phyloP scores from a whole-genome alignment of 2,797 vertebrate species.

The Sorex maritimensis region DNA sequence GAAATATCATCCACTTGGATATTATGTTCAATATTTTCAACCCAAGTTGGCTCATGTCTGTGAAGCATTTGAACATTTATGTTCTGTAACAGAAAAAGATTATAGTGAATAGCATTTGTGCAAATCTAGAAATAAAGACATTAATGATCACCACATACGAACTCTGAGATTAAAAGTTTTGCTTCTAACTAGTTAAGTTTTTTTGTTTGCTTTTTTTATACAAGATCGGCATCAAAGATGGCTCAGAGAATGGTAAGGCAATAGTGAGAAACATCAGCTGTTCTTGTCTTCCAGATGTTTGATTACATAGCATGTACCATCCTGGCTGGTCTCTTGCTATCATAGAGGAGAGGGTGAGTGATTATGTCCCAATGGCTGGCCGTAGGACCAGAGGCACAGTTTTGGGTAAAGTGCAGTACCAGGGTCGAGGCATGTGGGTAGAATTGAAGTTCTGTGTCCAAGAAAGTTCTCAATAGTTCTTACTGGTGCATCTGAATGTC shows the following conservation, averaged over 20 bases:
- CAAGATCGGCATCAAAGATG: conserved; percentile 76
- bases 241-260: conserved; percentile 87
- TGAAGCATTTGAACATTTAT: conserved; percentile 56
- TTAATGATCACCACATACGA: conserved; percentile 59
- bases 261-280: conserved; percentile 80
- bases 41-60: conserved; percentile 28
- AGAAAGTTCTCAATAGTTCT: conserved; percentile 40
- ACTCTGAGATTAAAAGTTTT: conserved; percentile 76
- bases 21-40: conserved; percentile 51
- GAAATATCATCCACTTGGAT: conserved; percentile 59
- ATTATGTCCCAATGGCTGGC: conserved; percentile 65
- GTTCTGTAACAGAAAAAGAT: conserved; percentile 5
- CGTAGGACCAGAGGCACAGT: conserved; percentile 82
- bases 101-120: conserved; percentile 11
- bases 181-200: conserved; percentile 57
- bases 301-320: conserved; percentile 35
- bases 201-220: conserved; percentile 13
- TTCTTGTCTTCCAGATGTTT: conserved; percentile 58
- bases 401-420: conserved; percentile 81
- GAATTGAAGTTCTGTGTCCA: conserved; percentile 54
- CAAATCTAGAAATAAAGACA: conserved; percentile 72
- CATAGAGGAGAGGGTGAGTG: conserved; percentile 19
- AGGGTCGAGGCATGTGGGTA: conserved; percentile 49
- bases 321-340: conserved; percentile 32
- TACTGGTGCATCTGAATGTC: conserved; percentile 10